Percentiles rank a stretch among this genome's conserved stretches.
Conservation (phyloP, 2,888 invertebrate genomes). For the Tinea semifulvella region DNA sequence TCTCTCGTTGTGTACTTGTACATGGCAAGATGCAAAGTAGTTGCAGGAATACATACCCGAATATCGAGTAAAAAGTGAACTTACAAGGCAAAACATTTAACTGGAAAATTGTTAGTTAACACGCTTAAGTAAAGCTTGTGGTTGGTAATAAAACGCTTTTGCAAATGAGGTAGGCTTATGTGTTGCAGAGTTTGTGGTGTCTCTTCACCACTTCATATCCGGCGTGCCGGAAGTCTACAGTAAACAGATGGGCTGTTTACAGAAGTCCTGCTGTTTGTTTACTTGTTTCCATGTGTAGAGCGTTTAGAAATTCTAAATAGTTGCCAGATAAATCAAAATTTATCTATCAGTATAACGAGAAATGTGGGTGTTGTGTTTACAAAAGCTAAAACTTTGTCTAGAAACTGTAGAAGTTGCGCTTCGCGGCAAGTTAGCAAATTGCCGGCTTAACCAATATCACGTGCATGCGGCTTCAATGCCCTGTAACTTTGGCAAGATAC, state of each 20-base stretch:
- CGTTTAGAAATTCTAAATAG: no score
- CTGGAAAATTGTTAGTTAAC: background rate
- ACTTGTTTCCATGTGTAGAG: no score
- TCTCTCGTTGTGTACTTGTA: no score
- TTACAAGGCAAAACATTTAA: no score
- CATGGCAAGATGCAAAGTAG: no score
- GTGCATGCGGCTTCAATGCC: constrained; percentile 6
- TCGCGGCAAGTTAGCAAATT: constrained; percentile 1
- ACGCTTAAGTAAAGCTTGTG: constrained; percentile 16
- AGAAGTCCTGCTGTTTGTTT: constrained; percentile 43
- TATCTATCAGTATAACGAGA: background rate
- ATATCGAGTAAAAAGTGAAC: no score
- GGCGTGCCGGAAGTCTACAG: constrained; percentile 30
- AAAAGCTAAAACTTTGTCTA: constrained; percentile 1
- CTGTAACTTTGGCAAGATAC: background rate
- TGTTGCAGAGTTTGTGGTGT: background rate
- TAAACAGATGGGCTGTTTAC: constrained; percentile 61
- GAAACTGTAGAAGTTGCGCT: background rate
- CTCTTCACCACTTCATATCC: constrained; percentile 34
- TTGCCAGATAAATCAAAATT: no score
- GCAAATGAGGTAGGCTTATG: constrained; percentile 4
- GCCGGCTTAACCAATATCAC: constrained; percentile 7
- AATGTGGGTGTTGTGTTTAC: constrained; percentile 2
- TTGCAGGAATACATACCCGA: no score
- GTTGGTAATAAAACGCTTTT: constrained; percentile 15